A percentile compares a stretch with the other conserved stretches of the same genome.
Evolutionary conservation across 2,888 invertebrate species (phyloP).

Genomic region (Leptinotarsa haldemani): DNA sequence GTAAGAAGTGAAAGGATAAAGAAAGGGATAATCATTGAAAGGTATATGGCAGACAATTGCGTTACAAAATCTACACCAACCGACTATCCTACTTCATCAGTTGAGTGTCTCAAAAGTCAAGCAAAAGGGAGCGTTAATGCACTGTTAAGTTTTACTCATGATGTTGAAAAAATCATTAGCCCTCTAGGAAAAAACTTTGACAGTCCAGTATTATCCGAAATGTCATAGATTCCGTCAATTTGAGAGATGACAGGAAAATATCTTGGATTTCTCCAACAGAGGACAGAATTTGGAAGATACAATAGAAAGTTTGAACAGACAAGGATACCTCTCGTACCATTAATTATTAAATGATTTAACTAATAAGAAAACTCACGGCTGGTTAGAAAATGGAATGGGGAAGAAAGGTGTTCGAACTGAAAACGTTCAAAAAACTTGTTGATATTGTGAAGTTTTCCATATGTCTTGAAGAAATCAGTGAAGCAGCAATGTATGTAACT

Average conservation of each 20-base stretch:
- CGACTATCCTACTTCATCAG: too few species aligned
- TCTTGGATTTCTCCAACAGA: neutral
- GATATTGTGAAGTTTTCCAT: slow-evolving; percentile 17
- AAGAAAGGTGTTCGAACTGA: neutral
- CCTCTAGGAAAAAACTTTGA: slow-evolving; percentile 18
- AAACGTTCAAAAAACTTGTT: neutral
- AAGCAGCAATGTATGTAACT: slow-evolving; percentile 13
- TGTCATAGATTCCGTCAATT: neutral
- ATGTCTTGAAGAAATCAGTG: slow-evolving; percentile 15
- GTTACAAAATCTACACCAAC: too few species aligned
- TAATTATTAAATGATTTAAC: slow-evolving; percentile 10
- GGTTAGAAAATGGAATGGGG: neutral
- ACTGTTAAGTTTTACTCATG: slow-evolving; percentile 9
- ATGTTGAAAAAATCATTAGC: slow-evolving; percentile 18
- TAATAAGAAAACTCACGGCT: slow-evolving; percentile 8
- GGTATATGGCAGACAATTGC: too few species aligned
- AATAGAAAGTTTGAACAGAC: slow-evolving; percentile 9
- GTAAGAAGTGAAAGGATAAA: too few species aligned
- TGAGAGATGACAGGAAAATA: slow-evolving; percentile 9
- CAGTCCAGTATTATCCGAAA: slow-evolving; percentile 23
- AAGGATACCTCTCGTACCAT: slow-evolving; percentile 18
- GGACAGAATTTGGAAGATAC: slow-evolving; percentile 15
- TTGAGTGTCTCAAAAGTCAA: neutral
- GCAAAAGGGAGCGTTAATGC: slow-evolving; percentile 11
- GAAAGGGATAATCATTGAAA: too few species aligned